Conservation (phyloP, 1,140 invertebrate genomes). For the Harlomillsia oculata region DNA sequence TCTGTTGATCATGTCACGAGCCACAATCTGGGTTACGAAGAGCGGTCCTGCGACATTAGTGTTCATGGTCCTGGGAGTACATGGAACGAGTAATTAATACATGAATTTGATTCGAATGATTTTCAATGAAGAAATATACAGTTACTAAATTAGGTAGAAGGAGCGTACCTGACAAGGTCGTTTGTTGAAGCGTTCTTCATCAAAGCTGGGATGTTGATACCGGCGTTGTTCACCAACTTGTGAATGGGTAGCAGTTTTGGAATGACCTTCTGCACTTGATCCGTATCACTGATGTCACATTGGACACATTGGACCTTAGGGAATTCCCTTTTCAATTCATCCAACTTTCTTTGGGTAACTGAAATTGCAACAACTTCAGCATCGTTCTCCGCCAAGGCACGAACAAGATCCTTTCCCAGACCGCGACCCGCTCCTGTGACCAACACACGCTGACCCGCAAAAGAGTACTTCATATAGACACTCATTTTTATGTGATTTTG, state of each 20-base stretch:
- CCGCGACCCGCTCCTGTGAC: slow-evolving; percentile 11
- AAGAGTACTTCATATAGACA: no score
- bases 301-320: slow-evolving; percentile 3
- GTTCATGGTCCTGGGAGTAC: slow-evolving; percentile 16
- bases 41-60: slow-evolving; percentile 12
- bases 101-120: not conserved
- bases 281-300: slow-evolving; percentile 11
- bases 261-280: slow-evolving; percentile 7
- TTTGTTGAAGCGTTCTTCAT: not conserved
- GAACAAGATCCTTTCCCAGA: slow-evolving; percentile 13
- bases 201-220: not conserved
- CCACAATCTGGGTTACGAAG: slow-evolving; percentile 14
- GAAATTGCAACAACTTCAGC: slow-evolving; percentile 15
- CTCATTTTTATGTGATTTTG: no score
- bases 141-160: not conserved
- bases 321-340: slow-evolving; percentile 16
- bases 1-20: slow-evolving; percentile 15
- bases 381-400: slow-evolving; percentile 6
- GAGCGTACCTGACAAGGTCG: slow-evolving; percentile 36
- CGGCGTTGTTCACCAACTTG: slow-evolving; percentile 25
- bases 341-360: slow-evolving; percentile 6
- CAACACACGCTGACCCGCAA: slow-evolving; percentile 4
- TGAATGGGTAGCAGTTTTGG: slow-evolving; percentile 6
- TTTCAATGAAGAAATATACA: not conserved
- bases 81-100: not conserved